Percentiles rank a stretch among this genome's conserved stretches.
Conservation (phyloP, 2,113 vertebrate genomes). For the Trogon melanurus region DNA sequence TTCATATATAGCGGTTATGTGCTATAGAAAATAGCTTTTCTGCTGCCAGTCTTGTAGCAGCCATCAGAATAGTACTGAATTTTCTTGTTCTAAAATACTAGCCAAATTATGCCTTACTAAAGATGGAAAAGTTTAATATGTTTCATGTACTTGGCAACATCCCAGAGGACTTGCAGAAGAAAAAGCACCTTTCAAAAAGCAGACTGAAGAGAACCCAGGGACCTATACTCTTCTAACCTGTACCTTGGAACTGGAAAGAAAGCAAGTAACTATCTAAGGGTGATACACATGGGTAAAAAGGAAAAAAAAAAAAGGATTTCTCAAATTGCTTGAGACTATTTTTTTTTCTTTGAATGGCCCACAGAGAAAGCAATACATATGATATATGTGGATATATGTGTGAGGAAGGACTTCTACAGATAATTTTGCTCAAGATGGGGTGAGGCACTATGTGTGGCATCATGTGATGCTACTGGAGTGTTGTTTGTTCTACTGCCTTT, state of each 20-base stretch:
- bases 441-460: background rate
- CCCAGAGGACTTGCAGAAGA: background rate
- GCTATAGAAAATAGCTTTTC: background rate
- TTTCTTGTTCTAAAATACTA: background rate
- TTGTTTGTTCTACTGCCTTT: background rate
- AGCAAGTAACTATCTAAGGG: background rate
- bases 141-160: background rate
- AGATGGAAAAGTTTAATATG: background rate
- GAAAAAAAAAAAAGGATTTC: background rate
- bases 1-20: background rate
- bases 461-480: background rate
- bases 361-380: background rate
- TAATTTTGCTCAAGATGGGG: background rate
- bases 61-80: background rate
- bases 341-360: background rate
- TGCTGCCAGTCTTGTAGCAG: background rate
- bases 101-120: background rate
- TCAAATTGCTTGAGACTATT: accelerated
- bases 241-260: background rate
- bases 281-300: background rate
- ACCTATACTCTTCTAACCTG: background rate
- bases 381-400: background rate
- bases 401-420: background rate
- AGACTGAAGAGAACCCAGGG: background rate
- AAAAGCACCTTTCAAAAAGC: background rate